Evolutionary conservation across 2,888 invertebrate species (phyloP).

Genomic region (Perizoma flavofasciatum): DNA sequence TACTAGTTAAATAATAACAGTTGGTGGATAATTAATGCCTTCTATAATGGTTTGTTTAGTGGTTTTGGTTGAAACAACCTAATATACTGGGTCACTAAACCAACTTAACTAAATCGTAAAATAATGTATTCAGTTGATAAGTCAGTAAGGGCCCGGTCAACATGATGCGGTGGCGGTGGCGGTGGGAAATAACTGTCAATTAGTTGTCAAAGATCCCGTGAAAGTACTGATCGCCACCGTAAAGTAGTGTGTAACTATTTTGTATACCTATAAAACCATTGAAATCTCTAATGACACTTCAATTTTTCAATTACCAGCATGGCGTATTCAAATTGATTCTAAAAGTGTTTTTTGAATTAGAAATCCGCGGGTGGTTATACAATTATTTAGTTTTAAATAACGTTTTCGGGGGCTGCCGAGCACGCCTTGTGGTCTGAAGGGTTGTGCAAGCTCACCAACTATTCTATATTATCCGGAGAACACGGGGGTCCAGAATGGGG

Average conservation of each 20-base stretch:
- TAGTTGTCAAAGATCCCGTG: no score
- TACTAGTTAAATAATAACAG: conserved; percentile 23
- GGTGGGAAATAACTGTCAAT: no score
- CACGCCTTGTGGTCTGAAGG: conserved; percentile 72
- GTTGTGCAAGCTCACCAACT: conserved; percentile 45
- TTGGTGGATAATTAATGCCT: conserved; percentile 18
- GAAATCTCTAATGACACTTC: no score
- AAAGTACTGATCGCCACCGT: no score
- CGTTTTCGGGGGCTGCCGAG: conserved; percentile 65
- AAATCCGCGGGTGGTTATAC: conserved; percentile 24
- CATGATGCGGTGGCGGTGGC: no score
- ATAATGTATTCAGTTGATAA: not conserved
- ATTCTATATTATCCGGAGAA: conserved; percentile 56
- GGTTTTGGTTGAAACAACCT: not conserved
- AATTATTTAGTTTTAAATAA: conserved; percentile 56
- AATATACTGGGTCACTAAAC: no score
- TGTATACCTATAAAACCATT: no score
- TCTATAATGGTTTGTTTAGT: conserved; percentile 17
- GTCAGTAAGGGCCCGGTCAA: no score
- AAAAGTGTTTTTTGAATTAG: conserved; percentile 24
- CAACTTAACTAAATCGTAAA: no score
- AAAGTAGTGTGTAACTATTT: no score
- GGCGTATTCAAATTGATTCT: conserved; percentile 19
- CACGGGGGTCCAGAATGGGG: conserved; percentile 3
- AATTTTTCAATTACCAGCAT: conserved; percentile 17